Conservation (phyloP, 2,113 vertebrate genomes). For the Pelobates fuscus region DNA sequence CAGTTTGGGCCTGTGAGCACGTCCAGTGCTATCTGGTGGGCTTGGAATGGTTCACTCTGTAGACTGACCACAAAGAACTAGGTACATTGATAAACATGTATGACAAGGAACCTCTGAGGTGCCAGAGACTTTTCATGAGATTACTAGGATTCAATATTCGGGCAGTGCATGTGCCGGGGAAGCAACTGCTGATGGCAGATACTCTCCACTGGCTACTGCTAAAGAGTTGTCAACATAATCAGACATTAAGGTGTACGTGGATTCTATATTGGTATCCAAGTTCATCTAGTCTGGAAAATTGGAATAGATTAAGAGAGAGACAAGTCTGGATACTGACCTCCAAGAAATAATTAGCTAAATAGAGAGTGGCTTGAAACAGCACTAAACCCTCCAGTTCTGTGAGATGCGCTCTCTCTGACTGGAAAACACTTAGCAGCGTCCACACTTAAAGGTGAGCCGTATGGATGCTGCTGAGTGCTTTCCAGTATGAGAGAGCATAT, state of each 20-base stretch:
- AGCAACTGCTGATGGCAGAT: conserved; percentile 1
- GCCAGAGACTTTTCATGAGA: conserved; percentile 1
- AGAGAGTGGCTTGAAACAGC: not conserved
- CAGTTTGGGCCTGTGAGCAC: not conserved
- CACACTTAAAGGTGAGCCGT: too few species aligned
- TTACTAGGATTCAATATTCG: conserved; percentile 36
- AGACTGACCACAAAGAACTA: conserved; percentile 17
- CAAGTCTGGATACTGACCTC: not conserved
- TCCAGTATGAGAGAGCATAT: too few species aligned
- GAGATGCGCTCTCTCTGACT: too few species aligned
- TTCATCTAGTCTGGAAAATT: not conserved
- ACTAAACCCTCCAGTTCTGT: too few species aligned
- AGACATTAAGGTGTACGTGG: not conserved
- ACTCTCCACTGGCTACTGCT: not conserved
- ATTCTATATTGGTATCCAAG: not conserved
- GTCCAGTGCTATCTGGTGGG: not conserved
- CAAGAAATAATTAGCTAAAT: not conserved
- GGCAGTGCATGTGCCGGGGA: conserved; percentile 17
- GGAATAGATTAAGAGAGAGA: not conserved
- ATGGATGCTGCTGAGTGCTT: too few species aligned
- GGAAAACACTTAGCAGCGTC: too few species aligned
- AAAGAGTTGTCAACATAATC: not conserved
- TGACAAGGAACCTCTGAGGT: not conserved
- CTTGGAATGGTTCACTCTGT: not conserved
- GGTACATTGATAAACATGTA: conserved; percentile 4